Evolutionary conservation across 2,888 invertebrate species (phyloP).

Genomic region (Odontomyia ornata): DNA sequence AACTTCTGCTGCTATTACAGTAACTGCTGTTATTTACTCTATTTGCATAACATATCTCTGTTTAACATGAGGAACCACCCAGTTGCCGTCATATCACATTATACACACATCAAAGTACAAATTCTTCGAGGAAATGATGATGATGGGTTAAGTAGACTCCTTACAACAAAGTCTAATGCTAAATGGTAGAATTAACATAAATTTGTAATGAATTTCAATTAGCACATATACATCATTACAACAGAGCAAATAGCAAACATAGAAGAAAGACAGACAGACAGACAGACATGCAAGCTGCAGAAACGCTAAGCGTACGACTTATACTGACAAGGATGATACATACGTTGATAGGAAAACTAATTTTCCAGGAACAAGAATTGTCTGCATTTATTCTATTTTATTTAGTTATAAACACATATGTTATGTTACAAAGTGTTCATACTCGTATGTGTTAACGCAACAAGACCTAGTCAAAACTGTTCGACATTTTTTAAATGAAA

Average conservation of each 20-base stretch:
- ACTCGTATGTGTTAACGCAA: neutral
- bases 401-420: neutral
- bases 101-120: neutral
- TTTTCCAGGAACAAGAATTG: neutral
- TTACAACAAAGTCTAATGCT: constrained; percentile 17
- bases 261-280: neutral
- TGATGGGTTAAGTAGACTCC: neutral
- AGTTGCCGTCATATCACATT: constrained; percentile 15
- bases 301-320: neutral
- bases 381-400: neutral
- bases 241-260: neutral
- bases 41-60: neutral
- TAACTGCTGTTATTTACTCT: neutral
- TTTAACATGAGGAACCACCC: constrained; percentile 12
- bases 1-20: too few species aligned
- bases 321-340: constrained; percentile 5
- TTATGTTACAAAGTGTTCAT: too few species aligned
- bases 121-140: neutral
- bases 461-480: neutral
- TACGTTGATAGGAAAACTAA: neutral
- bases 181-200: constrained; percentile 33
- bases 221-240: constrained; percentile 10
- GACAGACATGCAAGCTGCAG: neutral
- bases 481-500: neutral
- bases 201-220: constrained; percentile 40